Conservation (phyloP, 2,113 vertebrate genomes). For the Chionodraco myersi region DNA sequence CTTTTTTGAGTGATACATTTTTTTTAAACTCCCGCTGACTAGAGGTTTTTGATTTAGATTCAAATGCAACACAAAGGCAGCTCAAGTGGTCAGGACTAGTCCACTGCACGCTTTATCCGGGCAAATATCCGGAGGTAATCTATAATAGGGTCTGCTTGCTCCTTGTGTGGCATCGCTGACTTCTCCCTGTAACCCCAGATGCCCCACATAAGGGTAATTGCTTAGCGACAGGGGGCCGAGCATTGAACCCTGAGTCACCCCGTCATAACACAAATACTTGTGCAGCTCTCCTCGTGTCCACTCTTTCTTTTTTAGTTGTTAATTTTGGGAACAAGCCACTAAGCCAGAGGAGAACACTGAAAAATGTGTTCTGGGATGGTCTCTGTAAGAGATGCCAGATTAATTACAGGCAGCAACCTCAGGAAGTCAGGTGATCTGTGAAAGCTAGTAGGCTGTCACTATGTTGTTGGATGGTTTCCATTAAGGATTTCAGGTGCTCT, state of each 20-base stretch:
- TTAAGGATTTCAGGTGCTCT: constrained; percentile 15
- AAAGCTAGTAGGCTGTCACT: constrained; percentile 32
- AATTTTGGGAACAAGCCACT: constrained; percentile 8
- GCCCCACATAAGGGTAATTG: constrained; percentile 63
- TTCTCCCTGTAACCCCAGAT: constrained; percentile 55
- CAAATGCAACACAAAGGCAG: background rate
- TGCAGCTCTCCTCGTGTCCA: constrained; percentile 26
- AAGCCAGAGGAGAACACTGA: constrained; percentile 2
- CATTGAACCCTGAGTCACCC: constrained; percentile 72
- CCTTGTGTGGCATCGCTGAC: constrained; percentile 60
- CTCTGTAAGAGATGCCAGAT: background rate
- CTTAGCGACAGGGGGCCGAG: constrained; percentile 56
- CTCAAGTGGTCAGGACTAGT: background rate
- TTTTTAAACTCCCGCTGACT: background rate
- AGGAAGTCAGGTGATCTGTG: constrained; percentile 50
- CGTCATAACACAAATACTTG: constrained; percentile 63
- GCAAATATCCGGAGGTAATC: constrained; percentile 34
- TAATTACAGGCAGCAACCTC: constrained; percentile 36
- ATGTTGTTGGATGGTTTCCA: constrained; percentile 12
- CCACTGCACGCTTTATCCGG: constrained; percentile 21
- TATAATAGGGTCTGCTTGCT: constrained; percentile 18
- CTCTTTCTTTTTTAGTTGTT: background rate
- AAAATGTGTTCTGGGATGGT: background rate
- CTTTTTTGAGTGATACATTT: background rate
- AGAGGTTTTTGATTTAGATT: constrained; percentile 7